phyloP scores from a whole-genome alignment of 2,797 vertebrate species.

The Gobio occitaniae region DNA sequence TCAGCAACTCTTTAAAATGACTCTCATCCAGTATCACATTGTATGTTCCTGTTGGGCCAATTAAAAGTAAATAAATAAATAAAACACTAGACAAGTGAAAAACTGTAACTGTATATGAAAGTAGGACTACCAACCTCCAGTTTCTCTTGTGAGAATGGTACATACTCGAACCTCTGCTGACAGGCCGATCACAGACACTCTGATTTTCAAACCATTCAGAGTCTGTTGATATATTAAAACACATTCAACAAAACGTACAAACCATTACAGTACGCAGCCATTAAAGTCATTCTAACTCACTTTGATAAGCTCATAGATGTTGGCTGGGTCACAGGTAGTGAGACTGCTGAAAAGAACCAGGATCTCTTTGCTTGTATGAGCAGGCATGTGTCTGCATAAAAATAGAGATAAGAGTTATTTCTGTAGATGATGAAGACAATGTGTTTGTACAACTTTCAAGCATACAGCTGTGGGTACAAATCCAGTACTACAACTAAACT shows the following conservation, averaged over 20 bases:
- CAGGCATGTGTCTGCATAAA: slow-evolving; percentile 91
- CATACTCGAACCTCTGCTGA: slow-evolving; percentile 97
- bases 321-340: slow-evolving; percentile 95
- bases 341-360: slow-evolving; percentile 95
- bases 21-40: slow-evolving; percentile 95
- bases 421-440: not conserved
- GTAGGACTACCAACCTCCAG: slow-evolving; percentile 80
- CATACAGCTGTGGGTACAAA: not conserved
- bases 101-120: not conserved
- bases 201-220: slow-evolving; percentile 89
- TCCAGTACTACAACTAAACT: not conserved
- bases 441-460: not conserved
- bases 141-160: slow-evolving; percentile 91
- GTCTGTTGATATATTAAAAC: slow-evolving; percentile 71
- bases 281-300: slow-evolving; percentile 71
- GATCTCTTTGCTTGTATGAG: slow-evolving; percentile 94
- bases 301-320: slow-evolving; percentile 95
- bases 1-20: slow-evolving; percentile 93
- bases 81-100: not conserved
- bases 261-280: not conserved
- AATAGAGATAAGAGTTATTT: slow-evolving; percentile 28
- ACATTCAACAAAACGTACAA: not conserved
- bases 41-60: slow-evolving; percentile 80
- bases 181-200: slow-evolving; percentile 93
- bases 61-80: not conserved